Base-by-base conservation (phyloP, 2,113 vertebrate genomes). In the Morone chrysops region DNA sequence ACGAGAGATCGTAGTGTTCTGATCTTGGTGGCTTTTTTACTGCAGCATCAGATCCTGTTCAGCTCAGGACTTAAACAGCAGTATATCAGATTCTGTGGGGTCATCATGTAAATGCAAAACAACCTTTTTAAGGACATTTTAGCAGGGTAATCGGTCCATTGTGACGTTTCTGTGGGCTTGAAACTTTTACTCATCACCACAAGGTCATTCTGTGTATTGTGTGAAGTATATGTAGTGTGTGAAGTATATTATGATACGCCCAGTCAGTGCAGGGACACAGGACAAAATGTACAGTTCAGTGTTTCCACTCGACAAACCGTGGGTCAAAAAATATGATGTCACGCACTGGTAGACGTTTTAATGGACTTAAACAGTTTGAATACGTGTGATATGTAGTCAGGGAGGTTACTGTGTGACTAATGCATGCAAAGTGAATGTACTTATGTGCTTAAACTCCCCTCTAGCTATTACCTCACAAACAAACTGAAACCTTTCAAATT, bases 51-150 rank as follows among this genome's bases (percentile, higher is more conserved):
- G 75, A 86, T 84, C 80, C 62, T 16, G 17, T 54, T 67, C 48
- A 41, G 50, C 54, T 71, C 63, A 41, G 48, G 40, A 69, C 63
- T 65, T 22, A 25, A 86, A 84, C 78, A 56, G 70, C 85, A 73
- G 70, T 73, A 7, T 72, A 92, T 94, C 90, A 85, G 22, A 93
- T 95, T 93, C 85, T 82, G 68, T 14, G 13, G n/a, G 9, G 4
- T 91, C 91, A 93, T 90, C 91, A 81, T 62, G 8, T 9, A 36
- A 57, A 45, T 20, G 31, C 36, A 72, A 85, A 92, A 87, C 47
- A 63, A 57, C 25, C 53, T 76, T 82, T 47, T 6, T 79, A n/a
- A 59, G 79, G 45, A 81, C 50, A 45, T 83, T 90, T 75, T 47
- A 31, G 70, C 13, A 6, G n/a, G 0, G 4, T 36, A 50, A 72